Evolutionary conservation across 2,888 invertebrate species (phyloP).

Genomic region (Lamellibrachia columna): DNA sequence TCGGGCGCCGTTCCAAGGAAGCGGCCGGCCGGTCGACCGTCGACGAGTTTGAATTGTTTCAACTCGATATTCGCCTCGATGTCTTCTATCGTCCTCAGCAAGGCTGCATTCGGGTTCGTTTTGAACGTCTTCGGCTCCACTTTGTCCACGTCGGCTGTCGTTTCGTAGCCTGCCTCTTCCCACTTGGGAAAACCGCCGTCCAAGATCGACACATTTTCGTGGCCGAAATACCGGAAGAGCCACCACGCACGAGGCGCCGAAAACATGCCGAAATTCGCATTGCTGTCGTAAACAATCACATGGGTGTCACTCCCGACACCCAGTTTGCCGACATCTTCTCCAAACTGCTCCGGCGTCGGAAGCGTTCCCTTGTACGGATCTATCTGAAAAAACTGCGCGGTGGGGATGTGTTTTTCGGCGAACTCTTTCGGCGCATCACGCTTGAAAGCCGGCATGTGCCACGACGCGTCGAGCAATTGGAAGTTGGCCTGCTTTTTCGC

Average conservation of each 20-base stretch:
- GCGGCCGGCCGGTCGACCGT: conserved; percentile 56
- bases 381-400: conserved; percentile 60
- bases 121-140: conserved; percentile 43
- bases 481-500: conserved; percentile 31
- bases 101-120: conserved; percentile 42
- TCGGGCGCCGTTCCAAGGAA: conserved; percentile 58
- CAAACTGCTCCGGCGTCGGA: conserved; percentile 51
- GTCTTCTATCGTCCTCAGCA: conserved; percentile 54
- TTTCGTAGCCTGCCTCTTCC: conserved; percentile 44
- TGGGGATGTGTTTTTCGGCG: conserved; percentile 55
- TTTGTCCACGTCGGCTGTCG: conserved; percentile 35
- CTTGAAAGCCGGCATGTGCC: conserved; percentile 52
- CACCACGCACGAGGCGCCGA: conserved; percentile 60
- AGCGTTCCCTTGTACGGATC: conserved; percentile 56
- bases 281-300: conserved; percentile 59
- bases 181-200: conserved; percentile 58
- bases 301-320: conserved; percentile 56
- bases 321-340: conserved; percentile 53
- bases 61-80: conserved; percentile 49
- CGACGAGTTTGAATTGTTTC: conserved; percentile 50
- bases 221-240: conserved; percentile 59
- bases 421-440: conserved; percentile 52
- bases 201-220: conserved; percentile 52
- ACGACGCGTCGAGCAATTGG: conserved; percentile 56
- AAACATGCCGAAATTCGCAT: conserved; percentile 50